These are phyloP conservation scores for Oncorhynchus masou DNA, from an alignment of 2,113 vertebrate species.

Conservation along the genomic window DNA sequence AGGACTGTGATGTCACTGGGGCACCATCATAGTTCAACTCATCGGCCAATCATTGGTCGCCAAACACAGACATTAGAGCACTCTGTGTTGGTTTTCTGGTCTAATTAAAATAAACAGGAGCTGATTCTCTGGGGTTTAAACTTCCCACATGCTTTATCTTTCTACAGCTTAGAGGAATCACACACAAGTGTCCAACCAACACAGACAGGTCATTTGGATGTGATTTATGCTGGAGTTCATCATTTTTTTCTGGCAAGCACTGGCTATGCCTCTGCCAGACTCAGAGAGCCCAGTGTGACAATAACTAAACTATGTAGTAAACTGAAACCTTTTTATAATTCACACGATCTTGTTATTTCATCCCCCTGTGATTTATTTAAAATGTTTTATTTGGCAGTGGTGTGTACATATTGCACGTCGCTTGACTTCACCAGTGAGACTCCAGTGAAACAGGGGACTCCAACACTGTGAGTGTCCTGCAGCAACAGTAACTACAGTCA, in stretches of 20 bases:
- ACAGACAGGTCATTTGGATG: not conserved
- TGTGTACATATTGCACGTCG: not conserved
- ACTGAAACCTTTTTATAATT: not conserved
- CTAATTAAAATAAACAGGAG: not conserved
- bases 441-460: not conserved
- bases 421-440: too few relatives aligned
- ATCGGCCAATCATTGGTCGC: not conserved
- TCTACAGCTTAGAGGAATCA: not conserved
- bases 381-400: not conserved
- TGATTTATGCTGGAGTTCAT: not conserved
- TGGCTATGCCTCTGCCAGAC: not conserved
- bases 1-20: not conserved
- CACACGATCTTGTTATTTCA: not conserved
- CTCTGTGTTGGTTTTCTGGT: not conserved
- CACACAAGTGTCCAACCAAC: not conserved
- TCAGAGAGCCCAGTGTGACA: not conserved
- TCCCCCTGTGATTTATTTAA: not conserved
- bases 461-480: not conserved
- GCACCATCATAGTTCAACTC: not conserved
- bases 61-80: not conserved
- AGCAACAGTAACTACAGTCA: conserved; percentile 6
- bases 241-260: not conserved
- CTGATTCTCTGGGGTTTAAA: not conserved
- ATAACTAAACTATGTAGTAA: not conserved
- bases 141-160: not conserved